phyloP scores from a whole-genome alignment of 2,888 invertebrate species.

The Busseola fusca region DNA sequence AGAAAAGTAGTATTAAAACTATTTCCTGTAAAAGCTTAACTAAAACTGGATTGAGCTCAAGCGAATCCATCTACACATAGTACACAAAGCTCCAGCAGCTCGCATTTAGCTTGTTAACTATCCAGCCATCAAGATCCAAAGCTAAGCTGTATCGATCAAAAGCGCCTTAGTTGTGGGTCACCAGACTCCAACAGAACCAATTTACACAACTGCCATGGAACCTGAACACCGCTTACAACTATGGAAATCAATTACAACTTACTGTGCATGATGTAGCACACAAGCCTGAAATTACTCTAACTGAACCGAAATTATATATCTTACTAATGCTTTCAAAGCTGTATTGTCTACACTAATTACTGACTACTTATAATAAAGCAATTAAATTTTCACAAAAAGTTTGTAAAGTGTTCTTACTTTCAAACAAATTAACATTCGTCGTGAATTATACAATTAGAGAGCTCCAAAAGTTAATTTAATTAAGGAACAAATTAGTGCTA shows the following conservation, averaged over 20 bases:
- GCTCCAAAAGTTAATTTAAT: constrained; percentile 52
- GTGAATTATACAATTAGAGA: constrained; percentile 36
- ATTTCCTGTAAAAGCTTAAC: not conserved
- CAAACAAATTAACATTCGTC: constrained; percentile 46
- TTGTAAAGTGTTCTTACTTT: constrained; percentile 27
- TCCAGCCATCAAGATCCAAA: constrained; percentile 16
- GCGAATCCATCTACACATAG: not conserved
- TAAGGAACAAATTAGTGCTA: constrained; percentile 49
- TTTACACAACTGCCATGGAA: constrained; percentile 35
- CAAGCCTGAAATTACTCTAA: constrained; percentile 16
- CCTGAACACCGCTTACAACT: constrained; percentile 35
- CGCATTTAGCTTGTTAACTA: constrained; percentile 35
- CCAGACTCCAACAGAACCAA: constrained; percentile 41
- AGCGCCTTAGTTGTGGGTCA: constrained; percentile 18
- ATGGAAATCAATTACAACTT: constrained; percentile 53
- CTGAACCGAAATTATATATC: constrained; percentile 12
- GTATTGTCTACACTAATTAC: constrained; percentile 24
- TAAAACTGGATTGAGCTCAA: not conserved
- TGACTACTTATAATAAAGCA: constrained; percentile 34
- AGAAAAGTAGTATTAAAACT: not conserved
- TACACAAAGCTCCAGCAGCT: constrained; percentile 1
- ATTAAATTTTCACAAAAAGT: constrained; percentile 45
- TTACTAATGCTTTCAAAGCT: constrained; percentile 20
- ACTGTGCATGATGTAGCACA: constrained; percentile 38
- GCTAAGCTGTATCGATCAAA: constrained; percentile 34